Conservation (phyloP, 1,140 invertebrate species). For the silkworm (Bombyx mori) region ASM3026992v2 NC_085117.1:12274001-12274500, state of each 20-base stretch:
- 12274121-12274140: no score
- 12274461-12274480: slow-evolving; percentile 43
- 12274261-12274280: no score
- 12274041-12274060: slow-evolving; percentile 21
- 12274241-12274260: no score
- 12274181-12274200: no score
- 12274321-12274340: no score
- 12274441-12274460: slow-evolving; percentile 63
- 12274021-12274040: slow-evolving; percentile 71
- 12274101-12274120: no score
- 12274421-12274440: slow-evolving; percentile 8
- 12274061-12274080: not conserved
- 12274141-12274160: no score
- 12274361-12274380: slow-evolving; percentile 76
- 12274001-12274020: slow-evolving; percentile 56
- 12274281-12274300: not conserved
- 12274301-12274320: no score
- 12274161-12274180: no score
- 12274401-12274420: slow-evolving; percentile 26
- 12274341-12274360: slow-evolving; percentile 83
- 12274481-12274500: slow-evolving; percentile 40
- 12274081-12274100: no score
- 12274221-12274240: no score
- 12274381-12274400: slow-evolving; percentile 79
- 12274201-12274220: no score